Evolutionary conservation across 2,113 vertebrate genomes (phyloP).

Genomic region (Paralichthys olivaceus): DNA sequence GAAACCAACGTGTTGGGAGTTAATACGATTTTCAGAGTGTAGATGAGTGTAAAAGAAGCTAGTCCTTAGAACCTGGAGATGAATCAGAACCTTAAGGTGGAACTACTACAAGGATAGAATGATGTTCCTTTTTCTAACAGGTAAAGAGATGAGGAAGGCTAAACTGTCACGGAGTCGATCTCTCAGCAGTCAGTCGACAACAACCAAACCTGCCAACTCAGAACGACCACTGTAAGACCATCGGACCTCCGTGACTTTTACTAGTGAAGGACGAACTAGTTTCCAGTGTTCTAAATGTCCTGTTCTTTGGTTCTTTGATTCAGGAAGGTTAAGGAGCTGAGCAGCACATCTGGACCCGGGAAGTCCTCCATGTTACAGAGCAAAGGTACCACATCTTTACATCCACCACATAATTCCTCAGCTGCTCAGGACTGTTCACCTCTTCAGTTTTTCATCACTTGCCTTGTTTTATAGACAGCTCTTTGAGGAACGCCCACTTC

Average conservation of each 20-base stretch:
- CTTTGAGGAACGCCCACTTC: conserved; percentile 82
- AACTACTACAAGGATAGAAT: neutral
- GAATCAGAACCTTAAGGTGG: neutral
- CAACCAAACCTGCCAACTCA: conserved; percentile 87
- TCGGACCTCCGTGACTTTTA: neutral
- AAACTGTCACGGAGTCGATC: conserved; percentile 94
- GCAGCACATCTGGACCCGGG: conserved; percentile 36
- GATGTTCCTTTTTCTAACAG: conserved; percentile 69
- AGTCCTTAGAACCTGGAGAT: too few relatives aligned
- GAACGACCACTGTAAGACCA: conserved; percentile 88
- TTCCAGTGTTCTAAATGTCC: neutral
- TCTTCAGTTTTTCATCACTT: conserved; percentile 10
- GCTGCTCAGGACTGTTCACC: too few relatives aligned
- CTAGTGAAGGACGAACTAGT: too few relatives aligned
- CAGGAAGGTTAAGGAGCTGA: conserved; percentile 64
- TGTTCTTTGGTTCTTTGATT: conserved; percentile 24
- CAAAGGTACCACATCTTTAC: conserved; percentile 52
- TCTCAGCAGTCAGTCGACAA: conserved; percentile 90
- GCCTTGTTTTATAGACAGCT: conserved; percentile 85
- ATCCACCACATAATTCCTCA: neutral
- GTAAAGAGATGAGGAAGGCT: conserved; percentile 93
- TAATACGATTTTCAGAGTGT: too few relatives aligned
- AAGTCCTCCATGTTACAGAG: conserved; percentile 53
- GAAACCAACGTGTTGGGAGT: too few relatives aligned
- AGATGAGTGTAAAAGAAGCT: too few relatives aligned